Evolutionary conservation across 2,888 invertebrate species (phyloP).

Genomic region (Scrobipalpa atriplicella): DNA sequence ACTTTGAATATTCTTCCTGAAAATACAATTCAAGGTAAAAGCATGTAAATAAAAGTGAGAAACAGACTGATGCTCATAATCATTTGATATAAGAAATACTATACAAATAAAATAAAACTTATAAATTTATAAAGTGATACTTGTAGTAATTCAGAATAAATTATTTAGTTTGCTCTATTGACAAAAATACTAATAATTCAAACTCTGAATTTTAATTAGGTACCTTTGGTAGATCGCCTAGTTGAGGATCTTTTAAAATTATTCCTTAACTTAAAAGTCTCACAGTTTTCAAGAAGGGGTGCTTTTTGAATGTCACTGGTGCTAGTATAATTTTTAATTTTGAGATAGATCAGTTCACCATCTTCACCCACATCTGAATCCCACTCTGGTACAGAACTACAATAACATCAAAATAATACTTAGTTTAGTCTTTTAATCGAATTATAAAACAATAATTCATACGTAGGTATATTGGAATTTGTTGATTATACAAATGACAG

Average conservation of each 20-base stretch:
- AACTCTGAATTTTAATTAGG: no score
- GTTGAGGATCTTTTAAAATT: conserved; percentile 74
- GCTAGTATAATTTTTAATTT: conserved; percentile 65
- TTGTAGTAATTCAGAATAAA: no score
- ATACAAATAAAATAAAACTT: no score
- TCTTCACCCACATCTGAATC: conserved; percentile 85
- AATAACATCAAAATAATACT: no score
- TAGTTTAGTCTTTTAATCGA: no score
- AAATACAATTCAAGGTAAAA: no score
- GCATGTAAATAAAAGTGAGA: no score
- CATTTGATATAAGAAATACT: no score
- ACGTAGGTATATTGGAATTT: background rate
- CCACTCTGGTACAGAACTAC: conserved; percentile 87
- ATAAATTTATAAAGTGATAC: no score
- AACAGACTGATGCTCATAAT: no score
- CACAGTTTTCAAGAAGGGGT: conserved; percentile 69
- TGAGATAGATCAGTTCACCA: conserved; percentile 87
- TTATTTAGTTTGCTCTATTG: no score
- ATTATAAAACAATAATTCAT: conserved; percentile 78
- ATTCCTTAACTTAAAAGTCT: conserved; percentile 70
- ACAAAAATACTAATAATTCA: no score
- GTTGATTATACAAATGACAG: background rate
- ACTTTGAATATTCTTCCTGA: conserved; percentile 74
- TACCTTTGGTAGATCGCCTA: conserved; percentile 72
- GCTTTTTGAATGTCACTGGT: conserved; percentile 46